Conservation (phyloP, 2,797 vertebrate species). For the Astyanax mexicanus region DNA sequence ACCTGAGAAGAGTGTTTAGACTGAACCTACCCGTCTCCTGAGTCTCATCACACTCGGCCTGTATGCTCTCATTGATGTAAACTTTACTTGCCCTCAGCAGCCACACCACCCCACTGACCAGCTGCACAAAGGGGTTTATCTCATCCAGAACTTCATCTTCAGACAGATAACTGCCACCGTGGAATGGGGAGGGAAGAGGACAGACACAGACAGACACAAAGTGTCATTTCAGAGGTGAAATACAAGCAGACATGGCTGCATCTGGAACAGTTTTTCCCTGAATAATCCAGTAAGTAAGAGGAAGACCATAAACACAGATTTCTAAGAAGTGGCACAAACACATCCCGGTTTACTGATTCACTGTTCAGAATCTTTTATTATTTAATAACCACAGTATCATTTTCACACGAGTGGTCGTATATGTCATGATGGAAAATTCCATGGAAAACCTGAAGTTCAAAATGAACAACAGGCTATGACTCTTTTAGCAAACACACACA, state of each 20-base stretch:
- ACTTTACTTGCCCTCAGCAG: constrained; percentile 85
- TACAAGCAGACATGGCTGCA: not conserved
- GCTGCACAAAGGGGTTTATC: constrained; percentile 90
- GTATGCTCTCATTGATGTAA: constrained; percentile 86
- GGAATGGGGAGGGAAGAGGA: not conserved
- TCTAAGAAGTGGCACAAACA: not conserved
- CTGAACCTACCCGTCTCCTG: constrained; percentile 85
- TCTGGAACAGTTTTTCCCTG: constrained; percentile 3
- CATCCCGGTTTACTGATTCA: not conserved
- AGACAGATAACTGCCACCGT: constrained; percentile 86
- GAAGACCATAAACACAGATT: not conserved
- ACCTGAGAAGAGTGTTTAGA: not conserved
- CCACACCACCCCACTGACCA: constrained; percentile 94
- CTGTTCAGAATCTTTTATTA: not conserved
- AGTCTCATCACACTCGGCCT: constrained; percentile 79
- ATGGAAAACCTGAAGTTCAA: not conserved
- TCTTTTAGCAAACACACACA: not conserved
- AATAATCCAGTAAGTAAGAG: too few species aligned
- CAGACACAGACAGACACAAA: not conserved
- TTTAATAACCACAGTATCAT: not conserved
- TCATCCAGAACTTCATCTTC: constrained; percentile 85
- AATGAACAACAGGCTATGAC: constrained; percentile 22
- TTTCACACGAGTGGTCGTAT: constrained; percentile 27
- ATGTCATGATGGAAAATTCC: constrained; percentile 36
- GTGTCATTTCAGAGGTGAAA: not conserved